Conservation (phyloP, 2,888 invertebrate species). For the Andrena haemorrhoa region DNA sequence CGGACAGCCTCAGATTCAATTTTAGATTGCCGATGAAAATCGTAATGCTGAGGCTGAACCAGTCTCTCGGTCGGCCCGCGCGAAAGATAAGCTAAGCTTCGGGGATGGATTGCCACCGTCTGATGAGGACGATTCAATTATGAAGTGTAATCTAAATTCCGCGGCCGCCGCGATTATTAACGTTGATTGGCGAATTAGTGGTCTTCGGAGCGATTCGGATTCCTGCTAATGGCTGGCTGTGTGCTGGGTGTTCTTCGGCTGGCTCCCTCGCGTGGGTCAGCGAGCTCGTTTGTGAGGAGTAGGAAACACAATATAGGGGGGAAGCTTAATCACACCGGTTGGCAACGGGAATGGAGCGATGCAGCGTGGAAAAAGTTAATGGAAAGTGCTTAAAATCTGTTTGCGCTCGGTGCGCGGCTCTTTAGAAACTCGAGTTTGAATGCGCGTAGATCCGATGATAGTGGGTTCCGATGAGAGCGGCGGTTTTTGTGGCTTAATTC, state of each 20-base stretch:
- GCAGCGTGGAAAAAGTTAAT: too few species aligned
- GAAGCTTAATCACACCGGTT: too few species aligned
- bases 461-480: background rate
- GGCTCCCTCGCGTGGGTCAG: too few species aligned
- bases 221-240: background rate
- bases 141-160: conserved; percentile 35
- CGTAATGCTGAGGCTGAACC: conserved; percentile 30
- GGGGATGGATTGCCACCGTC: conserved; percentile 23
- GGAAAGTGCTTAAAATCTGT: too few species aligned
- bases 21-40: conserved; percentile 49
- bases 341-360: too few species aligned
- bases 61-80: background rate
- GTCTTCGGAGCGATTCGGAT: background rate
- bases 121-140: conserved; percentile 48
- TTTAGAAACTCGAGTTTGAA: background rate
- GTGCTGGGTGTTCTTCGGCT: background rate
- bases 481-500: conserved; percentile 8
- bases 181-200: conserved; percentile 15
- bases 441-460: background rate
- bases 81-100: conserved; percentile 44
- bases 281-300: too few species aligned
- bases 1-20: conserved; percentile 46
- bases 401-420: background rate
- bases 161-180: conserved; percentile 1
- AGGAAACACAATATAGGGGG: too few species aligned